Percentiles rank a stretch among this genome's conserved stretches.
phyloP scores from a whole-genome alignment of 64 coral and sea anemone species.

The Pachyseris speciosa region DNA sequence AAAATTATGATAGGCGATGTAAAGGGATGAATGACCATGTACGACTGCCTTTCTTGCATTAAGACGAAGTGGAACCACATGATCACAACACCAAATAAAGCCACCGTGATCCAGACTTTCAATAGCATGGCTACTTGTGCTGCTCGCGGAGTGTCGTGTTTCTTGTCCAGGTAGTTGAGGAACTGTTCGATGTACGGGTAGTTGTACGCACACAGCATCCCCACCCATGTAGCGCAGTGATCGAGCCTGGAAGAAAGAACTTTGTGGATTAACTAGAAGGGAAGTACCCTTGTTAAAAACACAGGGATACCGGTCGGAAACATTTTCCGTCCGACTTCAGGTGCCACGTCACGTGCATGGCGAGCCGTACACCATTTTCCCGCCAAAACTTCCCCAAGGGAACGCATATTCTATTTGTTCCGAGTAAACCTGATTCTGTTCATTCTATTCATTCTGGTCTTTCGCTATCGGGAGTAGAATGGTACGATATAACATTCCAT shows the following conservation, averaged over 20 bases:
- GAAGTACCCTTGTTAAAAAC: too few relatives aligned
- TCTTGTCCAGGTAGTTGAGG: slow-evolving; percentile 81
- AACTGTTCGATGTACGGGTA: slow-evolving; percentile 96
- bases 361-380: too few relatives aligned
- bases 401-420: too few relatives aligned
- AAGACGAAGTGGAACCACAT: slow-evolving; percentile 85
- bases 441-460: too few relatives aligned
- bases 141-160: slow-evolving; percentile 59
- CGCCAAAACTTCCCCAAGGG: too few relatives aligned
- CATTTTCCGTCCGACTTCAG: too few relatives aligned
- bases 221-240: slow-evolving; percentile 91
- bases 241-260: slow-evolving; percentile 68
- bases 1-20: slow-evolving; percentile 84
- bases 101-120: slow-evolving; percentile 74
- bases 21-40: slow-evolving; percentile 87
- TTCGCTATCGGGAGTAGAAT: too few relatives aligned
- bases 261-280: neutral
- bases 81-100: slow-evolving; percentile 32
- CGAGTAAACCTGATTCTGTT: too few relatives aligned
- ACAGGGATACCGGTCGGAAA: too few relatives aligned
- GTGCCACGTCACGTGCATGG: too few relatives aligned
- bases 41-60: slow-evolving; percentile 68
- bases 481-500: too few relatives aligned
- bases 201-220: slow-evolving; percentile 98
- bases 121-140: slow-evolving; percentile 33